phyloP scores from a whole-genome alignment of 2,888 invertebrate species.

The Lottia gigantea region DNA sequence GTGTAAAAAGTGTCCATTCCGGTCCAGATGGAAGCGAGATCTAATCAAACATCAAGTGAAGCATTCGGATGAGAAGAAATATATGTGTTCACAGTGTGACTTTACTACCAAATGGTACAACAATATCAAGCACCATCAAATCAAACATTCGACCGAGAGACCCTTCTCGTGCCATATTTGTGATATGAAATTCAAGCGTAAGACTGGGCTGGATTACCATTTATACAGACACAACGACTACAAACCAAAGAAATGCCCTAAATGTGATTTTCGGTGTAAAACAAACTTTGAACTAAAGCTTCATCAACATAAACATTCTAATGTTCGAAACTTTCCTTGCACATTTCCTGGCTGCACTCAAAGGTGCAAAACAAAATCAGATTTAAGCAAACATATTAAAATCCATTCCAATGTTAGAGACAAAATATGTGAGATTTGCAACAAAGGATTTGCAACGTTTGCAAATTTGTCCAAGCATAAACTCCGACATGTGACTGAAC shows the following conservation, averaged over 20 bases:
- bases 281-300: constrained; percentile 49
- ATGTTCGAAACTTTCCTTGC: constrained; percentile 42
- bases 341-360: constrained; percentile 43
- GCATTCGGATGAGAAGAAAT: constrained; percentile 41
- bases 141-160: constrained; percentile 38
- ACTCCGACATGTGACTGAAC: constrained; percentile 31
- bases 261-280: constrained; percentile 50
- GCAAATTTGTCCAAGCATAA: constrained; percentile 39
- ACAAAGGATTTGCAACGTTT: constrained; percentile 38
- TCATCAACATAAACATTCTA: constrained; percentile 47
- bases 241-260: constrained; percentile 46
- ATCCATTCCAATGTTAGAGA: constrained; percentile 39
- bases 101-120: constrained; percentile 46
- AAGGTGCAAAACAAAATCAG: constrained; percentile 48
- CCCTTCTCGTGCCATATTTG: constrained; percentile 42
- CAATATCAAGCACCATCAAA: constrained; percentile 39
- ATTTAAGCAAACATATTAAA: constrained; percentile 47
- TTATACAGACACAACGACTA: constrained; percentile 43
- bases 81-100: constrained; percentile 43
- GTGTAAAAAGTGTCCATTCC: constrained; percentile 42
- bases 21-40: constrained; percentile 37
- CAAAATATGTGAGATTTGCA: constrained; percentile 39
- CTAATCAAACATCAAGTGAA: constrained; percentile 35
- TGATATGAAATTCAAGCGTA: constrained; percentile 40
- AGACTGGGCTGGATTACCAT: constrained; percentile 42